Evolutionary conservation across 2,888 invertebrate genomes (phyloP), one percentile per base, ranked within the genome.

Genomic region (Drosophila parthenogenetica): DNA sequence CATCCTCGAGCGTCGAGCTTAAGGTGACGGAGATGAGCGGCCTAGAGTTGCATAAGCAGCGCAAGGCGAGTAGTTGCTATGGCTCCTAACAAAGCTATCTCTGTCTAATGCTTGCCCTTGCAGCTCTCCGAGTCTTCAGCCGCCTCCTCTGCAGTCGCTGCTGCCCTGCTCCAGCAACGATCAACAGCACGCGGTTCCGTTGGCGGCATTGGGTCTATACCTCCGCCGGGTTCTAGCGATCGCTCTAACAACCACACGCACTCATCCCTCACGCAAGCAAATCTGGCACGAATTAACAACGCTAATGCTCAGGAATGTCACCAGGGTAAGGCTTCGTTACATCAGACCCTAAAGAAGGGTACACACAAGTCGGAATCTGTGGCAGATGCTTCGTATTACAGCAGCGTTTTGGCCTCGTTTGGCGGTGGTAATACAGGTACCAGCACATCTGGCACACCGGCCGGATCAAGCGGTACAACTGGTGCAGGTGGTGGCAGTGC

Each of bases 271-370:
- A 90, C 90, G 2, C 85, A 81, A 67, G 91, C 91, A 0, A 91
- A 91, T 69, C 75, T 91, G 19, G 90, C 91, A 7, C 89, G 91
- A 22, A 91, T 91, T 14, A 91, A 91, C 69, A 91, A 90, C 54
- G 91, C 90, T 7, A 91, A 91, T 69, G 91, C 90, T 45, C 91
- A 91, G 79, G 91, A 91, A 17, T 91, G 91, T 13, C 91, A 91
- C 67, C 91, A 91, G 59, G 90, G 91, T 45, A 91, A 91, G 72
- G 90, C 90, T 8, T 87, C 90, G 3, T 68, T 91, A 22, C 91
- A 91, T 61, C 91, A 91, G 61, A 81, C 88, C 3, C 82, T 91
- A 0, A 91, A 91, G 63, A 91, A 91, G 66, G 87, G 83, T 35
- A 89, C 87, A 40, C 89, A 90, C 32, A 62, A 62, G 10, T 86